These are phyloP conservation scores for Chironomus striatipennis DNA, from an alignment of 1,140 invertebrate species.

Conservation along the genomic window DNA sequence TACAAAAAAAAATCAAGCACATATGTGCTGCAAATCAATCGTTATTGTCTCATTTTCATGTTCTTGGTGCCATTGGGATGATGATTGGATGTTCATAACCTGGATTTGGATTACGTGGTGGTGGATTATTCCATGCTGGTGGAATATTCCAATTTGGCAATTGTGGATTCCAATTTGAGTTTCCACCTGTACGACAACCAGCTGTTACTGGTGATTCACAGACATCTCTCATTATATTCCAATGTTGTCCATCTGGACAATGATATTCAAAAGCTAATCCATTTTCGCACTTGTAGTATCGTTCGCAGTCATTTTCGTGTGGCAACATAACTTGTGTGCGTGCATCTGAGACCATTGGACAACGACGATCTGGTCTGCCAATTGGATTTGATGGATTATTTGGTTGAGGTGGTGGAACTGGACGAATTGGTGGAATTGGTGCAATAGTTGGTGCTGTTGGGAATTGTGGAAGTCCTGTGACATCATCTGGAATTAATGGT, in stretches of 20 bases:
- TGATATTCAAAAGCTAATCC: conserved; percentile 33
- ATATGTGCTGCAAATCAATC: too few species aligned
- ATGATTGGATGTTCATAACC: not conserved
- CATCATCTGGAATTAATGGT: not conserved
- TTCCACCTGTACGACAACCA: not conserved
- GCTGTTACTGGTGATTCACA: not conserved
- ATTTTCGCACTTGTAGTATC: conserved; percentile 41
- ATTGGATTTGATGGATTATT: not conserved
- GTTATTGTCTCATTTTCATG: not conserved
- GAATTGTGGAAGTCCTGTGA: not conserved
- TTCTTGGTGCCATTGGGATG: not conserved
- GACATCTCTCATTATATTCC: conserved; percentile 33
- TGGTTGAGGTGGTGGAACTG: not conserved
- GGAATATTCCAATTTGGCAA: not conserved
- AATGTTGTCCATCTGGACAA: conserved; percentile 40
- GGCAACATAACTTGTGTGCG: conserved; percentile 28
- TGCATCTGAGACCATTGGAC: not conserved
- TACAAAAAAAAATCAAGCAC: too few species aligned
- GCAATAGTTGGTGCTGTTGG: not conserved
- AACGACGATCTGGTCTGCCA: not conserved
- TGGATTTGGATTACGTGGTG: not conserved
- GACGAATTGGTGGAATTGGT: not conserved
- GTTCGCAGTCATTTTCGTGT: conserved; percentile 37
- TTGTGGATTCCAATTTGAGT: not conserved
- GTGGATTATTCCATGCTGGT: not conserved